These are phyloP conservation scores for Hippocampus mohnikei DNA, from an alignment of 2,113 vertebrate genomes.

Conservation along the genomic window DNA sequence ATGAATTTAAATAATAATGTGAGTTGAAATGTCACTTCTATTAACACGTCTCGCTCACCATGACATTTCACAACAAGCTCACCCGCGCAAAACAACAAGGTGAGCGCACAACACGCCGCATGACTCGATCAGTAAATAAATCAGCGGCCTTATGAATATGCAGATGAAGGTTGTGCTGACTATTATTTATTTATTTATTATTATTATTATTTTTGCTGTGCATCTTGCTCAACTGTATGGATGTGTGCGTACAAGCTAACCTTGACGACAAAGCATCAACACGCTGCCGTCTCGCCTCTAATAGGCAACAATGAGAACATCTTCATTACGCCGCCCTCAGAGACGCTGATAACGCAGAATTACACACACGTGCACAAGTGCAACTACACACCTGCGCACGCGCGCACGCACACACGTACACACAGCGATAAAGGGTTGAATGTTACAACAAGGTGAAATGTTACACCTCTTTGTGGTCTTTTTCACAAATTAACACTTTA, in stretches of 20 bases:
- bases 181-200: constrained; percentile 9
- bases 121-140: constrained; percentile 31
- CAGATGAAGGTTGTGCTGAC: constrained; percentile 43
- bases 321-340: constrained; percentile 50
- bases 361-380: constrained; percentile 13
- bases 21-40: constrained; percentile 1
- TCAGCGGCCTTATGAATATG: constrained; percentile 22
- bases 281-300: constrained; percentile 31
- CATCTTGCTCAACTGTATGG: constrained; percentile 26
- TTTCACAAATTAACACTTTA: constrained; percentile 21
- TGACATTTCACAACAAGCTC: constrained; percentile 9
- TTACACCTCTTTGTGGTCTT: constrained; percentile 9
- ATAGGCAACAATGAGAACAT: constrained; percentile 27
- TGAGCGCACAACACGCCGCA: not conserved
- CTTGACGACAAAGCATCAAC: constrained; percentile 53
- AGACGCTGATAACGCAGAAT: constrained; percentile 39
- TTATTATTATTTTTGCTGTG: not conserved
- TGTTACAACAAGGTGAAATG: constrained; percentile 52
- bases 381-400: not conserved
- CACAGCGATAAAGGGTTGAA: constrained; percentile 11
- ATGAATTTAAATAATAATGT: constrained; percentile 5
- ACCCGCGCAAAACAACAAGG: constrained; percentile 5
- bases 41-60: constrained; percentile 2
- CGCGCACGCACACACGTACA: not conserved
- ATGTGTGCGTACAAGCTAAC: constrained; percentile 39